Evolutionary conservation across 2,797 vertebrate genomes (phyloP).

Genomic region (Poecilia picta): DNA sequence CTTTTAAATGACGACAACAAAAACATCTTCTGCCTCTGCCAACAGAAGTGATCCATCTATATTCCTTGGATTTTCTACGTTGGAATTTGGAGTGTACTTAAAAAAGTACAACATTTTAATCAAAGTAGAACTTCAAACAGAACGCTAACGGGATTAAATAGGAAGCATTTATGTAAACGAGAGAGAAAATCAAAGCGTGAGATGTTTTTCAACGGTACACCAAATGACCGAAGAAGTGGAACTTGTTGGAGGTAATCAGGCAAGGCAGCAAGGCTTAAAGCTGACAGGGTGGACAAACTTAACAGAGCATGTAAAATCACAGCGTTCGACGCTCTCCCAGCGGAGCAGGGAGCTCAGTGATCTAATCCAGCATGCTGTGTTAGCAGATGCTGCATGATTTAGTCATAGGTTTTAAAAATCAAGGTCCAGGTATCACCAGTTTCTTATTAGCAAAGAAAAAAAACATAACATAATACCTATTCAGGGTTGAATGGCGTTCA

Average conservation of each 20-base stretch:
- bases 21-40: slow-evolving; percentile 15
- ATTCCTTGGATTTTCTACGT: background rate
- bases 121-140: background rate
- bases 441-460: background rate
- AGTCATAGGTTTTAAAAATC: slow-evolving; percentile 21
- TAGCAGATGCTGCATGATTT: slow-evolving; percentile 30
- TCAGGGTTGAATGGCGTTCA: background rate
- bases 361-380: slow-evolving; percentile 39
- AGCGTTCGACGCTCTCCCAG: slow-evolving; percentile 25
- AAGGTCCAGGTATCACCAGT: background rate
- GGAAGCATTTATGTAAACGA: slow-evolving; percentile 5
- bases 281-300: slow-evolving; percentile 50
- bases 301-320: slow-evolving; percentile 54
- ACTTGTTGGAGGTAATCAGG: slow-evolving; percentile 47
- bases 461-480: background rate
- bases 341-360: slow-evolving; percentile 4
- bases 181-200: background rate
- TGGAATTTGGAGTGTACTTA: background rate
- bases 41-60: slow-evolving; percentile 7
- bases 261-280: slow-evolving; percentile 5
- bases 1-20: slow-evolving; percentile 30
- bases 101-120: background rate
- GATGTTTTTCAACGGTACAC: slow-evolving; percentile 12
- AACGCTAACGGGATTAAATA: background rate
- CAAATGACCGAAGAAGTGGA: slow-evolving; percentile 20